phyloP scores from a whole-genome alignment of 2,113 vertebrate genomes.

The Bettongia penicillata region DNA sequence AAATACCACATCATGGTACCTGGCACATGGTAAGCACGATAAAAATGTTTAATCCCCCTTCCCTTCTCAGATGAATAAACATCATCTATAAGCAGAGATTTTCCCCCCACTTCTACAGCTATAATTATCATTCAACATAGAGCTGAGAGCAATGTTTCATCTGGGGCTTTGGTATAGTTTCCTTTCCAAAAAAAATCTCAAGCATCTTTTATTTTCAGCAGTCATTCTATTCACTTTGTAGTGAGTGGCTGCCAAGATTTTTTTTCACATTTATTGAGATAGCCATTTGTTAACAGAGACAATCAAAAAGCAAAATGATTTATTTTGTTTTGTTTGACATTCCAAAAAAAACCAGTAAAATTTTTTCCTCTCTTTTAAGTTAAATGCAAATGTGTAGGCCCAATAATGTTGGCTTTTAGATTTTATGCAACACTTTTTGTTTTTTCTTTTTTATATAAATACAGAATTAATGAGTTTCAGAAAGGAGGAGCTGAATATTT shows the following conservation, averaged over 20 bases:
- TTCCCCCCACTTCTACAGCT: conserved; percentile 65
- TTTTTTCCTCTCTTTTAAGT: conserved; percentile 52
- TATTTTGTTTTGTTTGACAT: conserved; percentile 73
- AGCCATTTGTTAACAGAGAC: conserved; percentile 69
- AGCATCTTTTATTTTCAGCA: conserved; percentile 73
- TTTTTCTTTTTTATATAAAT: conserved; percentile 83
- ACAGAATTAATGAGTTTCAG: conserved; percentile 83
- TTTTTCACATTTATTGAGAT: conserved; percentile 54
- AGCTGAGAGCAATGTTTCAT: conserved; percentile 70
- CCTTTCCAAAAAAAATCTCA: conserved; percentile 74
- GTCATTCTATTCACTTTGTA: conserved; percentile 64
- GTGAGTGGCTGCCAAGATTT: conserved; percentile 68
- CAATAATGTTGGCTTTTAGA: conserved; percentile 77
- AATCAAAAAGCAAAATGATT: conserved; percentile 75
- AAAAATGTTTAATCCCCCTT: background rate
- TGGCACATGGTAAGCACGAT: background rate
- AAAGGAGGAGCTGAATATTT: conserved; percentile 80
- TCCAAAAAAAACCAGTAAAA: background rate
- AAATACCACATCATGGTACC: background rate
- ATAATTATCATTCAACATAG: conserved; percentile 47
- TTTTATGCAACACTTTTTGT: conserved; percentile 79
- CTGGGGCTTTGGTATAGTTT: conserved; percentile 81
- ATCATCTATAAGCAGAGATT: background rate
- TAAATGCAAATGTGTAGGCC: conserved; percentile 75
- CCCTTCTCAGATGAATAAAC: background rate